Base-by-base conservation (phyloP, 2,797 vertebrate species). In the Thamnophis elegans region DNA sequence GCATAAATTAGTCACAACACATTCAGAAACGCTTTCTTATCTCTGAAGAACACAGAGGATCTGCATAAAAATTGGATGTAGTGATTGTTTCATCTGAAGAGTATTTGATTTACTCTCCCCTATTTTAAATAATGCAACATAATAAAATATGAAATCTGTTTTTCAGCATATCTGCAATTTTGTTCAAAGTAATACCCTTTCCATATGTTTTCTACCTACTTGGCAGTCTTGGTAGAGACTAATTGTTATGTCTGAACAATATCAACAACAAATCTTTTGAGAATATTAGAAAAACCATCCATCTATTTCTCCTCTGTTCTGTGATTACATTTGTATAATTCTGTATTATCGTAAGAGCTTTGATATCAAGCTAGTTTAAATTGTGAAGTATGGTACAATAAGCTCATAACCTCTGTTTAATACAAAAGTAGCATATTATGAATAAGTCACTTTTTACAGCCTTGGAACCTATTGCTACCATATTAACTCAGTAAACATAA, bases 351-450 rank as follows among this genome's bases (percentile, higher is more conserved):
- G 94, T 95, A 78, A 91, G 96, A 97, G 92, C 95, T 97, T 97
- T 97, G 96, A 97, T 97, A 94, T 94, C 95, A 97, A 97, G 97
- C 94, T 96, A 96, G 96, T 97, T 97, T 97, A 97, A 97, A 97
- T 94, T 97, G 96, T 98, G 96, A 98, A 96, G 94, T 96, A 96
- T 90, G 94, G 95, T 94, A 96, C 95, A 95, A 95, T 97, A 97
- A 95, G 96, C 97, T 97, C 95, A 97, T 97, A 97, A 97, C 96
- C 92, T 93, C 93, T 97, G 96, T 95, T 93, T 94, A 93, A 92
- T 96, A 96, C 62, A 97, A 97, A 78, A 97, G 96, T 93, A 88
- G 96, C 93, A 97, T 96, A 88, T 47, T 89, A 85, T 47, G 82
- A 82, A 55, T 91, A 95, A 97, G 89, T 93, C 96, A 95, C 92